These are phyloP conservation scores for Naja naja DNA, from an alignment of 2,113 vertebrate species.

Conservation along the genomic window DNA sequence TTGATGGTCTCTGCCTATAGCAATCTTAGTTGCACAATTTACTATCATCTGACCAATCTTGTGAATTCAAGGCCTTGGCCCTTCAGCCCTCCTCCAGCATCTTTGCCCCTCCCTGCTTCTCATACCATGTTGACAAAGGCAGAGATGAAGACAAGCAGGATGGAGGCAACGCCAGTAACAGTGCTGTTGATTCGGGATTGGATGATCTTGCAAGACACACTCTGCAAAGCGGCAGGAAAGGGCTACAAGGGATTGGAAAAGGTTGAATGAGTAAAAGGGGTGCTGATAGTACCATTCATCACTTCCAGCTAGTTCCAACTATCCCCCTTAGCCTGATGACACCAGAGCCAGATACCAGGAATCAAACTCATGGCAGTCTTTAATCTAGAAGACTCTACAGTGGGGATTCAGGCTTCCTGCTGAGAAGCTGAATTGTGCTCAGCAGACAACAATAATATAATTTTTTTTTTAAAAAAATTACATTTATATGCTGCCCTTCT, in stretches of 20 bases:
- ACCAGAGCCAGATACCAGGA: not conserved
- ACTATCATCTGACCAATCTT: not conserved
- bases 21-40: not conserved
- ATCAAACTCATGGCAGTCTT: not conserved
- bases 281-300: not conserved
- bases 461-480: too few species aligned
- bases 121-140: slow-evolving; percentile 89
- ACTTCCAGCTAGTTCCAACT: not conserved
- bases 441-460: not conserved
- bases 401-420: not conserved
- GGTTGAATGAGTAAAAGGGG: not conserved
- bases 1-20: not conserved
- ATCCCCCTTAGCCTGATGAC: not conserved
- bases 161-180: slow-evolving; percentile 81
- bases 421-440: not conserved
- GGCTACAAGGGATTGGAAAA: slow-evolving; percentile 66
- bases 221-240: slow-evolving; percentile 83
- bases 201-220: slow-evolving; percentile 85
- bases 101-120: rapidly evolving
- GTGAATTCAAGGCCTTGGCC: not conserved
- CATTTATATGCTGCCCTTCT: too few species aligned
- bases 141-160: slow-evolving; percentile 88
- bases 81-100: not conserved
- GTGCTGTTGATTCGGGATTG: slow-evolving; percentile 91
- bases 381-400: not conserved